A percentile compares a stretch with the other conserved stretches of the same genome.
Evolutionary conservation across 2,888 invertebrate species (phyloP).

Genomic region (Amiota mariae): DNA sequence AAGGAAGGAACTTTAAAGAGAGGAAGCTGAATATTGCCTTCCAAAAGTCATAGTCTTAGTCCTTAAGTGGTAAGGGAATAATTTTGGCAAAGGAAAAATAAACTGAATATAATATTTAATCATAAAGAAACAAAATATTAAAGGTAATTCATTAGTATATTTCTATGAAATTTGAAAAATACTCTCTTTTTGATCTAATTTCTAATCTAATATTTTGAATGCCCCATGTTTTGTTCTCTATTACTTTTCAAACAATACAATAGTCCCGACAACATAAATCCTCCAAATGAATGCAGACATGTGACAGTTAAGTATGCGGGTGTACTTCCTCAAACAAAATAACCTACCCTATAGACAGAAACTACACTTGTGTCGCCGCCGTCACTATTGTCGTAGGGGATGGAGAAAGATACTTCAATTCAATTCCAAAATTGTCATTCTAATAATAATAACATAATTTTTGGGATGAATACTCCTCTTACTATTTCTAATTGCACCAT

Average conservation of each 20-base stretch:
- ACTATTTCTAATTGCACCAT: background rate
- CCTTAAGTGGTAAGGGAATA: too few species aligned
- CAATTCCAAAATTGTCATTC: background rate
- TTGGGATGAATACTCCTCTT: background rate
- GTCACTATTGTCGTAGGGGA: background rate
- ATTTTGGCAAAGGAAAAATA: background rate
- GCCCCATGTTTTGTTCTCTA: background rate
- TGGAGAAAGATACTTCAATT: background rate
- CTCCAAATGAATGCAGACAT: conserved; percentile 1
- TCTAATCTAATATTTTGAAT: too few species aligned
- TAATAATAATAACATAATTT: background rate
- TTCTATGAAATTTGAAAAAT: too few species aligned
- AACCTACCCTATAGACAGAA: too few species aligned
- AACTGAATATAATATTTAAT: too few species aligned
- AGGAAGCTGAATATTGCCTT: too few species aligned
- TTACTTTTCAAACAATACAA: too few species aligned
- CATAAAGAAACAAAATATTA: too few species aligned
- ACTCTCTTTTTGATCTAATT: too few species aligned
- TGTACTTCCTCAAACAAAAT: background rate
- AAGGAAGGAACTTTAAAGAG: background rate
- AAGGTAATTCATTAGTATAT: too few species aligned
- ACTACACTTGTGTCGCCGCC: background rate
- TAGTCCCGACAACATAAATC: background rate
- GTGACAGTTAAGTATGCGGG: background rate
- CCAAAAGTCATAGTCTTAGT: too few species aligned